Percentiles rank a stretch among this genome's conserved stretches.
These are phyloP conservation scores for Hypsopygia costalis DNA, from an alignment of 2,888 invertebrate species.

Conservation along the genomic window DNA sequence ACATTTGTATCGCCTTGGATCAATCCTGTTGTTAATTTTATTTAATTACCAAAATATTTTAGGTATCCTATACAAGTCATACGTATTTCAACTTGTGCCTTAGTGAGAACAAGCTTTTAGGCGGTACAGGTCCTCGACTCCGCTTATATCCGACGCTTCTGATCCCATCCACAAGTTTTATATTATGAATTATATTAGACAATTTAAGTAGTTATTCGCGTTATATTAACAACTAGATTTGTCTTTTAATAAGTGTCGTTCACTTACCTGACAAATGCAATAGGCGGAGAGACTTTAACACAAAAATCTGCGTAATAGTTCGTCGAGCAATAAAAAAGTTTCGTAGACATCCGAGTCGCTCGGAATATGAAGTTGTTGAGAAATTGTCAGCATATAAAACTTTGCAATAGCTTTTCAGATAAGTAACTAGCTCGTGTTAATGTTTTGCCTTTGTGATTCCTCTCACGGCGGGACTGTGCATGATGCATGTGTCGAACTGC, in stretches of 20 bases:
- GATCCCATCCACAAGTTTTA: too few relatives aligned
- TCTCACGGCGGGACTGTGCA: slow-evolving; percentile 40
- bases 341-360: slow-evolving; percentile 8
- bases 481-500: slow-evolving; percentile 60
- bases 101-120: too few relatives aligned
- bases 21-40: too few relatives aligned
- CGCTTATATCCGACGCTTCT: too few relatives aligned
- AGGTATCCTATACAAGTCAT: too few relatives aligned
- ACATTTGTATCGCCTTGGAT: too few relatives aligned
- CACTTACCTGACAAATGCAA: background rate
- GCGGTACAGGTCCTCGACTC: too few relatives aligned
- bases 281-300: background rate
- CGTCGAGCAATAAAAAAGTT: slow-evolving; percentile 13
- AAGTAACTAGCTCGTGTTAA: slow-evolving; percentile 69
- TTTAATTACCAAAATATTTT: too few relatives aligned
- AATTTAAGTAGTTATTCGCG: too few relatives aligned
- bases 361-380: slow-evolving; percentile 50
- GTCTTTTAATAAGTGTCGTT: background rate
- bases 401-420: slow-evolving; percentile 67
- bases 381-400: slow-evolving; percentile 51
- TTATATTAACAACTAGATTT: too few relatives aligned
- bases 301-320: slow-evolving; percentile 8
- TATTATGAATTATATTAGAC: too few relatives aligned
- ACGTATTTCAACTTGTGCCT: too few relatives aligned
- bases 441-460: slow-evolving; percentile 70